These are phyloP conservation scores for Bactericera cockerelli DNA, from an alignment of 1,140 invertebrate species.

Conservation along the genomic window DNA sequence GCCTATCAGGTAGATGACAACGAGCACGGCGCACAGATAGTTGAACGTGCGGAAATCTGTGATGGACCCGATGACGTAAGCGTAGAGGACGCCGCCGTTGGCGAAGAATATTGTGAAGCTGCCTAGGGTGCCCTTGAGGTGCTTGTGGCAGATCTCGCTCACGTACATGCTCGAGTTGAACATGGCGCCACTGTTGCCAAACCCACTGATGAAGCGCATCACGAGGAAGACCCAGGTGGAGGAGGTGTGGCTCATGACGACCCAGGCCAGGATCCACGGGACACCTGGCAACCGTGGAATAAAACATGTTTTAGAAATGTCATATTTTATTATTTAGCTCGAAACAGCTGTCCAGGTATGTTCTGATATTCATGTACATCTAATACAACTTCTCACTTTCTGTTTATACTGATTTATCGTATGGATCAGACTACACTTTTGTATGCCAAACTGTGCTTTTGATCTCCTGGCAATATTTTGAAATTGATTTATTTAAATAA, in stretches of 20 bases:
- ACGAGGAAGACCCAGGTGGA: constrained; percentile 43
- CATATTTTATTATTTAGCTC: too few relatives aligned
- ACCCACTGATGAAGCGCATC: constrained; percentile 57
- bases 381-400: too few relatives aligned
- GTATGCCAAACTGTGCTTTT: too few relatives aligned
- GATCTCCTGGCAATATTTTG: too few relatives aligned
- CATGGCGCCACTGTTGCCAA: constrained; percentile 57
- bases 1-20: constrained; percentile 42
- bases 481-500: too few relatives aligned
- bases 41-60: constrained; percentile 47
- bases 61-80: constrained; percentile 51
- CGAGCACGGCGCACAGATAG: constrained; percentile 44
- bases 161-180: constrained; percentile 76
- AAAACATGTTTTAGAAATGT: too few relatives aligned
- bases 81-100: constrained; percentile 61
- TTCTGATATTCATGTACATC: too few relatives aligned
- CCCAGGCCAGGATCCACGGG: constrained; percentile 62
- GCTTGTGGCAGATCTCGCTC: constrained; percentile 66
- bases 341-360: too few relatives aligned
- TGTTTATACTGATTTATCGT: too few relatives aligned
- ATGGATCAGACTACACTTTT: too few relatives aligned
- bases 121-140: constrained; percentile 59
- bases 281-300: constrained; percentile 35
- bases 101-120: constrained; percentile 69
- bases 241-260: constrained; percentile 45